Evolutionary conservation across 2,888 invertebrate species (phyloP), one percentile per base, ranked within the genome.

Genomic region (Gisinianus flammeolus): DNA sequence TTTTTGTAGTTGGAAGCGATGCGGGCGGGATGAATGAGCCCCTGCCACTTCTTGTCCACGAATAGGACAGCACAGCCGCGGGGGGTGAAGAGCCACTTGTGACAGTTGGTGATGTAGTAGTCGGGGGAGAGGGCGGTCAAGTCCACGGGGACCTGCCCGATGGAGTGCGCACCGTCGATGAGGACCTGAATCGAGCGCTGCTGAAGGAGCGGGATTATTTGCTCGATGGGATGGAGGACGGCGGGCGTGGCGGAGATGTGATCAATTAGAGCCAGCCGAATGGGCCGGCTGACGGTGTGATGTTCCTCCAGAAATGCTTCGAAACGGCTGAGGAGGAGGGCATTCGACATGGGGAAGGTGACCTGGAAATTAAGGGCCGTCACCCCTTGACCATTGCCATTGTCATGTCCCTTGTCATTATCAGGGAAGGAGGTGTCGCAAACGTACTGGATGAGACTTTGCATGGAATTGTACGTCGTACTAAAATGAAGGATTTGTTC

Each of bases 141-240:
- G 70, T 83, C 72, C 5, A 83, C 71, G 0, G 81, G 80, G 22
- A 83, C 68, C 24, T 82, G 82, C 8, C 83, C 83, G 28, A 83
- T 76, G 5, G 81, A 81, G 73, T 83, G 83, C 52, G 83, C 83
- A 1, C 83, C 83, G 67, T 83, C 83, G 19, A 83, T 80, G 19
- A 83, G 54, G 22, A 78, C 79, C 0, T 52, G 19, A 26, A 83
- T 82, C 12, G 78, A 78, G 0, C 77, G 16, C 24, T n/a, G 12
- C 26, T 80, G 78, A 3, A 82, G 35, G 44, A 82, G 58, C 0
- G 83, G 81, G 24, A 82, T 83, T 0, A 83, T 44, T 22, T 62
- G n/a, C 0, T 82, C 79, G 19, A 83, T 81, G 3, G 82, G 83
- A 26, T 68, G 31, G 0, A 82, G 69, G 0, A 80, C 79, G 0